Evolutionary conservation across 2,113 vertebrate species (phyloP), one percentile per base, ranked within the genome.

Genomic region (Parus major): DNA sequence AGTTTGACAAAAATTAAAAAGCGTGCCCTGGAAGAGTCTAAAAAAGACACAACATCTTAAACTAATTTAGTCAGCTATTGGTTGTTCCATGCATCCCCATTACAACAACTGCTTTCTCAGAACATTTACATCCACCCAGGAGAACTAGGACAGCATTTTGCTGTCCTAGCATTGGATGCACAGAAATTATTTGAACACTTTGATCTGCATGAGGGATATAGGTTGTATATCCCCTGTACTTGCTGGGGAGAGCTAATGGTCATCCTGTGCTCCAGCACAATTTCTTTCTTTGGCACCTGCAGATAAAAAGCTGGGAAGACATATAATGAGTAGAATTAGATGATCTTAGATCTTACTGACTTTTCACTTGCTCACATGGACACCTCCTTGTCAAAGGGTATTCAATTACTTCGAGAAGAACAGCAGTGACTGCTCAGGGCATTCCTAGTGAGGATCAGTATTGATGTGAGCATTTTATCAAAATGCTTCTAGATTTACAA

Each of bases 401-500:
- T 83, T 90, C 0, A 0, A 2, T 86, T 73, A 33, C 20, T 80
- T 18, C 47, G 56, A 64, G 60, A 55, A 82, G n/a, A 76, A 42
- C 5, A 75, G 49, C 56, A 64, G 33, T 41, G 36, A 46, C 35
- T 77, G 44, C 66, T 78, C 23, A 46, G 75, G 66, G 31, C 41
- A 28, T 82, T 85, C 21, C 36, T 76, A 6, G 71, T 82, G 23
- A 44, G 49, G 49, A 52, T 17, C 68, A 36, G 16, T 73, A 70
- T 42, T 65, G 55, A 61, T 77, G 23, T 18, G 46, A 82, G 3
- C 42, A 12, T 85, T 92, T 93, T 89, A 68, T 42, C 52, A 83
- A 93, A 96, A 89, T 50, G 6, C 71, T 79, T 89, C 47, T 88
- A 6, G 27, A 94, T 95, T 78, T 87, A 79, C 68, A 53, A 60